Evolutionary conservation across 1,140 invertebrate genomes (phyloP).

Genomic region (Lordiphosa mommai): DNA sequence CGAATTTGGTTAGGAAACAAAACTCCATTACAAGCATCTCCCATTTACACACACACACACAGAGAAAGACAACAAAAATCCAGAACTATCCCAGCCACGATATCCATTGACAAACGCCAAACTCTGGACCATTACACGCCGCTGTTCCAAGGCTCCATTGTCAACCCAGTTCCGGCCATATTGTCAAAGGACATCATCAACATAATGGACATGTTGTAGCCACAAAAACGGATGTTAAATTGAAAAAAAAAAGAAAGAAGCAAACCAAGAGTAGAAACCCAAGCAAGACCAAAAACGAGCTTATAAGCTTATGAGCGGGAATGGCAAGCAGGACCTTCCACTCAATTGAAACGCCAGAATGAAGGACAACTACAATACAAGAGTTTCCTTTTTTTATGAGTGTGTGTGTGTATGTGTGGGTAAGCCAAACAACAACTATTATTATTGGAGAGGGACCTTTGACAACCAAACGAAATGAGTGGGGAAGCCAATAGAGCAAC

Average conservation of each 20-base stretch:
- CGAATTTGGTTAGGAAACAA: slow-evolving; percentile 3
- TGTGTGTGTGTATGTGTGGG: slow-evolving; percentile 18
- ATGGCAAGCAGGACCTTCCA: slow-evolving; percentile 32
- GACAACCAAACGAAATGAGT: slow-evolving; percentile 34
- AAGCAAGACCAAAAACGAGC: slow-evolving; percentile 45
- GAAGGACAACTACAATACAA: slow-evolving; percentile 34
- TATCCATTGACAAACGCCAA: slow-evolving; percentile 14
- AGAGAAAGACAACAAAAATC: neutral
- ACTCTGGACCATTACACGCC: slow-evolving; percentile 11
- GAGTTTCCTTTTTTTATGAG: neutral
- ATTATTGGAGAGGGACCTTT: slow-evolving; percentile 36
- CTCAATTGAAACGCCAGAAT: slow-evolving; percentile 64
- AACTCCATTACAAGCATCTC: slow-evolving; percentile 2
- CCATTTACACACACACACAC: neutral
- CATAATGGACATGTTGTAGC: slow-evolving; percentile 62
- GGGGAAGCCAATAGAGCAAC: slow-evolving; percentile 57
- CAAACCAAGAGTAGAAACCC: slow-evolving; percentile 45
- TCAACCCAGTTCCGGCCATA: slow-evolving; percentile 20
- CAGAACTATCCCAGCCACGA: slow-evolving; percentile 2
- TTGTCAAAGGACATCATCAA: slow-evolving; percentile 69
- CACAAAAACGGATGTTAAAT: slow-evolving; percentile 67
- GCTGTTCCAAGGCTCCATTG: slow-evolving; percentile 7
- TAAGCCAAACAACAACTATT: slow-evolving; percentile 47
- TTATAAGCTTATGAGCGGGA: slow-evolving; percentile 54
- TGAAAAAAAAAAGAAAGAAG: slow-evolving; percentile 37